phyloP scores from a whole-genome alignment of 2,113 vertebrate species.

The Pangasianodon hypophthalmus region DNA sequence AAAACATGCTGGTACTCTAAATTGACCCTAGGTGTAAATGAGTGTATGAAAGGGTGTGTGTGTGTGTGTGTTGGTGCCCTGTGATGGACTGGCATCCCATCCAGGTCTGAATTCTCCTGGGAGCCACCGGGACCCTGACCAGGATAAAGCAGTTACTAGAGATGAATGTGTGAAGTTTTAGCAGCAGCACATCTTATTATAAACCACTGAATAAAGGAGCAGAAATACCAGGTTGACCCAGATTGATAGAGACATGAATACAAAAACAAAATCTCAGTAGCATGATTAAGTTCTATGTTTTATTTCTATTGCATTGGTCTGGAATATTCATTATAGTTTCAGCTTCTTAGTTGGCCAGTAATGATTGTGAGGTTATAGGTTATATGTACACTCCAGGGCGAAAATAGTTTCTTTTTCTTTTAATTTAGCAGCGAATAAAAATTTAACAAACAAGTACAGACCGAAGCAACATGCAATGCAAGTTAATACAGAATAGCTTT shows the following conservation, averaged over 20 bases:
- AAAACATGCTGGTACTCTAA: not conserved
- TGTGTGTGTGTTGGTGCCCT: no score
- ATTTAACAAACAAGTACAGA: not conserved
- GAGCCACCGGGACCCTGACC: not conserved
- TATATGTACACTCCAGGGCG: not conserved
- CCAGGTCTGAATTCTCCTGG: not conserved
- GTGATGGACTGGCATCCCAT: no score
- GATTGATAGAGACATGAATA: not conserved
- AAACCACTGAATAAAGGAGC: not conserved
- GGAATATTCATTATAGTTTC: not conserved
- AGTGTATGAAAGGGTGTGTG: no score
- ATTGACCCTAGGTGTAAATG: no score
- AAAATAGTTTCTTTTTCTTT: not conserved
- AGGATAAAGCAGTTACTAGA: not conserved
- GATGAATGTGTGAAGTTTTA: not conserved
- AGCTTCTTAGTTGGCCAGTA: not conserved
- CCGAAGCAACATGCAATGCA: not conserved
- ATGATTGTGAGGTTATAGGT: not conserved
- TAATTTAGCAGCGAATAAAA: not conserved
- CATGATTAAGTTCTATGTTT: not conserved
- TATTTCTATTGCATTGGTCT: not conserved
- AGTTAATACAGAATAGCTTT: not conserved
- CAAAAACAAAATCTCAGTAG: not conserved
- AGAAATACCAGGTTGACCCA: not conserved
- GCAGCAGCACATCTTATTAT: not conserved